phyloP scores from a whole-genome alignment of 2,113 vertebrate genomes.

The Tetrao urogallus region DNA sequence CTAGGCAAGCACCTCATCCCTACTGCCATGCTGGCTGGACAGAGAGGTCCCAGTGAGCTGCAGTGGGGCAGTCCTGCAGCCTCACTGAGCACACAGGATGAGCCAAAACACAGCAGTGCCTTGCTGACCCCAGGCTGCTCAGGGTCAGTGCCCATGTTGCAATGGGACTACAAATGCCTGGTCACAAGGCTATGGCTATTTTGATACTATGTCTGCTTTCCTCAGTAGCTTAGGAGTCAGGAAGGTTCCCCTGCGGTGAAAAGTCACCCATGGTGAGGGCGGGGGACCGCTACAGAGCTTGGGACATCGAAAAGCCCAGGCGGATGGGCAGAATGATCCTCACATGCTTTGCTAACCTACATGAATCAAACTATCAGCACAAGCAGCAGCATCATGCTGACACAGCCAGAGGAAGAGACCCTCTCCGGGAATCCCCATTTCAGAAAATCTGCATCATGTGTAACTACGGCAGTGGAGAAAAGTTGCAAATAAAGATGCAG shows the following conservation, averaged over 20 bases:
- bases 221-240: neutral
- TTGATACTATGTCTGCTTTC: neutral
- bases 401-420: neutral
- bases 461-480: neutral
- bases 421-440: neutral
- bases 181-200: neutral
- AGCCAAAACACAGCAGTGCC: neutral
- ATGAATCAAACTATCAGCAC: neutral
- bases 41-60: neutral
- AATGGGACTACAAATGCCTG: neutral
- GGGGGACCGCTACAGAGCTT: neutral
- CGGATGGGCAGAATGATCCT: neutral
- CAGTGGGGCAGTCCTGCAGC: neutral
- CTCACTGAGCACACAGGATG: accelerated
- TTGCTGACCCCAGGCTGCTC: neutral
- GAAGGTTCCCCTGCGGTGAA: accelerated
- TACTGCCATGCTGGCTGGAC: accelerated
- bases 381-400: neutral
- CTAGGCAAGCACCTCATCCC: neutral
- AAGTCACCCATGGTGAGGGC: neutral
- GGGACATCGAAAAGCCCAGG: neutral
- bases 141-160: neutral
- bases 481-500: neutral
- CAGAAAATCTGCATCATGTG: neutral
- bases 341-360: neutral